phyloP scores from a whole-genome alignment of 2,888 invertebrate species.

The Patella ulyssiponensis region DNA sequence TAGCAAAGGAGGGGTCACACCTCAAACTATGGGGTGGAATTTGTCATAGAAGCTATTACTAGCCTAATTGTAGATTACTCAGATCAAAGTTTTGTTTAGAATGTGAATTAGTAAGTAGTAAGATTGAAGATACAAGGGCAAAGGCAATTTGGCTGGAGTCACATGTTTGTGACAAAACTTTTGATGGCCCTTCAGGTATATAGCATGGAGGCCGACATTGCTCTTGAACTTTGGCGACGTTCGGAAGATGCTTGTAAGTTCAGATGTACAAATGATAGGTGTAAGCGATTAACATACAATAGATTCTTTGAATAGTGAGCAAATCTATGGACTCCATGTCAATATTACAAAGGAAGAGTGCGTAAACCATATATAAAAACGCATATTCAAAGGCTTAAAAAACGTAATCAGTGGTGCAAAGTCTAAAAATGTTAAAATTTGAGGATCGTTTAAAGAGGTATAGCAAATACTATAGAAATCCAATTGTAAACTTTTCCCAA shows the following conservation, averaged over 20 bases:
- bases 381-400: constrained; percentile 19
- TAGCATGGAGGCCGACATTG: constrained; percentile 21
- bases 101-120: constrained; percentile 10
- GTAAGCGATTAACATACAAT: constrained; percentile 10
- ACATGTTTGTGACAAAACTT: neutral
- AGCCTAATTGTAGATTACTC: neutral
- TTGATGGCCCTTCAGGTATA: constrained; percentile 1
- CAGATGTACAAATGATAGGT: constrained; percentile 10
- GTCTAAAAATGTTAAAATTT: too few relatives aligned
- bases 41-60: neutral
- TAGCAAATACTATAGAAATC: neutral
- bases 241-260: constrained; percentile 2
- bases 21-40: neutral
- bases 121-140: neutral
- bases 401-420: too few relatives aligned
- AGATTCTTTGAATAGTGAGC: neutral
- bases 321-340: neutral
- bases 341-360: constrained; percentile 16
- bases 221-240: constrained; percentile 9
- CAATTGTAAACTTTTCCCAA: neutral
- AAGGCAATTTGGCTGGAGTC: constrained; percentile 9
- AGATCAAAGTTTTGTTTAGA: constrained; percentile 10
- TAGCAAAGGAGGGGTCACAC: neutral
- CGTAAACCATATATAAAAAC: constrained; percentile 21
- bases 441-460: neutral